Evolutionary conservation across 2,113 vertebrate genomes (phyloP), one percentile per base, ranked within the genome.

Genomic region (Petaurus breviceps): DNA sequence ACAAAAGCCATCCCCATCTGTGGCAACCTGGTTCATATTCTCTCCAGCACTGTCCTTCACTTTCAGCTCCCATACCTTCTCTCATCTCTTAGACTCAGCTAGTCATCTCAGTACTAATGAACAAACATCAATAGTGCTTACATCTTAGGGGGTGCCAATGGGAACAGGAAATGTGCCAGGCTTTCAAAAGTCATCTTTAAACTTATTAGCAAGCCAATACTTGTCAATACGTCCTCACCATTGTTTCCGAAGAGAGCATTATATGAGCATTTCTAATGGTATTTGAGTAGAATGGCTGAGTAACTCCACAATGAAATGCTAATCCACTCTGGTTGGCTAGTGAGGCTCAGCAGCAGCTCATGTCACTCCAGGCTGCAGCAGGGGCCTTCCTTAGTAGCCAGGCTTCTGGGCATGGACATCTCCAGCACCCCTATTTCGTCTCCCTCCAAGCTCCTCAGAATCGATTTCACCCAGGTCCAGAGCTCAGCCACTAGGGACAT

Each of bases 21-120:
- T 96, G 94, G 43, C 37, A 53, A 50, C 91, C 89, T 95, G 51
- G 51, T 50, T 93, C 91, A 93, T 77, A 91, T 91, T 46, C 89
- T 19, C 28, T 51, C 28, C 55, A 96, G 52, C 19, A 97, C 97
- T 28, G 6, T 51, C 93, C 96, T 94, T 84, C 92, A 90, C 25
- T 93, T 53, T 95, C 95, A 77, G n/a, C 2, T 92, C 28, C 91
- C 92, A n/a, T 31, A 77, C 19, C 92, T 94, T 95, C 52, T 95
- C 54, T 26, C 31, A 95, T 95, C 54, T 26, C 24, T 91, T 43
- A 93, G 25, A 94, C 92, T 96, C 31, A 95, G 46, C 89, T 94
- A 94, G 91, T 84, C 68, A 94, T 95, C 23, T 96, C 93, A 95
- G 50, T 53, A 57, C 50, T 95, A 93, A 95, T 95, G 96, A 94